These are phyloP conservation scores for Eutrigla gurnardus DNA, from an alignment of 2,797 vertebrate species.

Conservation along the genomic window DNA sequence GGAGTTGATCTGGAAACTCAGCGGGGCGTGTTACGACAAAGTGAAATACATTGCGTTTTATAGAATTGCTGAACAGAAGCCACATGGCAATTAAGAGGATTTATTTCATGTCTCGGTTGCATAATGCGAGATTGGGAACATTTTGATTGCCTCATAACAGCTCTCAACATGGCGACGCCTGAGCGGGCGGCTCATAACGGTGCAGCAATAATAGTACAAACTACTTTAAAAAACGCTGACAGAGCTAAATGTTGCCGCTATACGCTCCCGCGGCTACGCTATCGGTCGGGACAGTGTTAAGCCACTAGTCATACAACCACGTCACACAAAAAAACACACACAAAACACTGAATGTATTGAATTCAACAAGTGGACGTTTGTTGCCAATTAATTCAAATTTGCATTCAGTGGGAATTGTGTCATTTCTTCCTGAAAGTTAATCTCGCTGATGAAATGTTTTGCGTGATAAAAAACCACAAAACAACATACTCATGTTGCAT, in stretches of 20 bases:
- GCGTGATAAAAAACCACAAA: background rate
- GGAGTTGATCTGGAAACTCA: constrained; percentile 16
- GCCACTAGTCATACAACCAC: background rate
- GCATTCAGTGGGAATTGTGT: background rate
- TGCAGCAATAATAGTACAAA: no score
- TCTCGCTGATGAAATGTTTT: no score
- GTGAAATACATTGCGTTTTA: background rate
- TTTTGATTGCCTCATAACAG: no score
- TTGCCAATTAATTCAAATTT: background rate
- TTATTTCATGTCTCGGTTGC: background rate
- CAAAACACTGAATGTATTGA: background rate
- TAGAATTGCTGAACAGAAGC: background rate
- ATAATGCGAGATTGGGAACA: background rate
- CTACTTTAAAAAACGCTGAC: no score
- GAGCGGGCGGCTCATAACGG: no score
- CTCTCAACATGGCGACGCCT: no score
- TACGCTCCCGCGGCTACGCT: no score
- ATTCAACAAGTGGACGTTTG: background rate
- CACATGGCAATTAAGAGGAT: background rate
- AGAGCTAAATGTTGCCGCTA: no score
- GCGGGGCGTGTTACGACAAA: background rate
- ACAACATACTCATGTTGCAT: background rate
- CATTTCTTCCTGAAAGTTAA: background rate
- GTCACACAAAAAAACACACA: background rate
- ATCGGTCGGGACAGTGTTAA: no score